Base-by-base conservation (phyloP, 2,797 vertebrate species). In the Echiichthys vipera region DNA sequence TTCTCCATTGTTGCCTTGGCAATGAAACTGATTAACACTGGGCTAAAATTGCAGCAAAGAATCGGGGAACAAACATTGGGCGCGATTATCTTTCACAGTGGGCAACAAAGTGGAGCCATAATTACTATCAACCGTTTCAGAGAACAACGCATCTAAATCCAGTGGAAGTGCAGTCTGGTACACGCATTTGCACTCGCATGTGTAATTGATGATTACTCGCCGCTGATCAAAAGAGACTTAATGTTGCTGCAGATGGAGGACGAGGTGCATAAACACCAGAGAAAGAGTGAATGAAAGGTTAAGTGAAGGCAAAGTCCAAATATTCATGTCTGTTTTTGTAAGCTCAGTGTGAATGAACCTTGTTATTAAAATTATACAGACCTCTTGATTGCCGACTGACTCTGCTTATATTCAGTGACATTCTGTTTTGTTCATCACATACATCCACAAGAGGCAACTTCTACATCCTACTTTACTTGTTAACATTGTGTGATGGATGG, bases 1-100 rank as follows among this genome's bases (percentile, higher is more conserved):
- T 85, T 89, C 89, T 87, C 88, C 81, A 54, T 90, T 83, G 91
- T 93, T 65, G 84, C 90, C 90, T 87, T 71, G 82, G 91, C 24
- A 78, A 90, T 87, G 77, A 85, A 91, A 93, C 91, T 79, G 74
- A 92, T 94, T 94, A 94, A 88, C 89, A 90, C 91, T 92, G 74
- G 75, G 64, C 73, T 77, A 63, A 91, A 91, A 92, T 90, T 90
- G 86, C 80, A 27, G 77, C 61, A 75, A 80, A 83, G 73, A 85
- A 86, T 89, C 14, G 68, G 63, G 50, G 82, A 78, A 82, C 79
- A 89, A 90, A 89, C 71, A 88, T 53, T 25, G 83, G 80, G 46
- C 72, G 43, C 58, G 71, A 88, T 91, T 90, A 91, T 90, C 81
- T 79, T 78, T 71, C 77, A 22, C 74, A 73, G 65, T 65, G 74